These are phyloP conservation scores for Vanessa tameamea DNA, from an alignment of 1,140 invertebrate species.

Conservation along the genomic window DNA sequence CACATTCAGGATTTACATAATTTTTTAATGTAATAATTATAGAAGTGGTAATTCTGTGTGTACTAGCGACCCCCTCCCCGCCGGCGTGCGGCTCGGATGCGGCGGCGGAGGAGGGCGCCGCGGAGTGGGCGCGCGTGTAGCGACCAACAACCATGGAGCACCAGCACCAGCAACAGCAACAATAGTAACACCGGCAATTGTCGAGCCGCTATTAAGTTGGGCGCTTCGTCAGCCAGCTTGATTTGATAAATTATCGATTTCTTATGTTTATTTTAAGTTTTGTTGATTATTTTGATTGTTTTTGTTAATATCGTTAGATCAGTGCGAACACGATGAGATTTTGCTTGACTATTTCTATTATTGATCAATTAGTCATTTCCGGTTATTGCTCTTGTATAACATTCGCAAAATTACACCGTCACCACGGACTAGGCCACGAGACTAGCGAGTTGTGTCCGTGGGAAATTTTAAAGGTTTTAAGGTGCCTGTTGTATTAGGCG, in stretches of 20 bases:
- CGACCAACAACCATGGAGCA: neutral
- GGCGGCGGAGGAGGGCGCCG: conserved; percentile 25
- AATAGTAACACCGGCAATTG: conserved; percentile 28
- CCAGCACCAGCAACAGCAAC: neutral
- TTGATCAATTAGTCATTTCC: conserved; percentile 13
- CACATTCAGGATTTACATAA: no score
- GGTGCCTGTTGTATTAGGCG: conserved; percentile 49
- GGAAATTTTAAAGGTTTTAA: conserved; percentile 48
- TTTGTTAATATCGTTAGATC: conserved; percentile 6
- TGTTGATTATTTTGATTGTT: conserved; percentile 36
- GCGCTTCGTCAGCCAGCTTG: conserved; percentile 57
- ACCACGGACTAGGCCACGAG: conserved; percentile 1
- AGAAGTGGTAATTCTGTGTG: no score
- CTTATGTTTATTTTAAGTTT: neutral
- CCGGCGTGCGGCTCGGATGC: conserved; percentile 28
- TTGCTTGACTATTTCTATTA: conserved; percentile 14
- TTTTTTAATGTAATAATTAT: no score
- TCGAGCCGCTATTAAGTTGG: conserved; percentile 71
- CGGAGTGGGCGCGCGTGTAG: conserved; percentile 31
- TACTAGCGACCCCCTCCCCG: conserved; percentile 46
- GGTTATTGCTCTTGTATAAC: neutral
- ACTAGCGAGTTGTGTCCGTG: conserved; percentile 37
- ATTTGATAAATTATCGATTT: conserved; percentile 8
- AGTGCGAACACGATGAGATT: conserved; percentile 9
- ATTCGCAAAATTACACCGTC: conserved; percentile 2